These are phyloP conservation scores for Butastur rufipennis DNA, from an alignment of 2,113 vertebrate genomes.

Conservation along the genomic window DNA sequence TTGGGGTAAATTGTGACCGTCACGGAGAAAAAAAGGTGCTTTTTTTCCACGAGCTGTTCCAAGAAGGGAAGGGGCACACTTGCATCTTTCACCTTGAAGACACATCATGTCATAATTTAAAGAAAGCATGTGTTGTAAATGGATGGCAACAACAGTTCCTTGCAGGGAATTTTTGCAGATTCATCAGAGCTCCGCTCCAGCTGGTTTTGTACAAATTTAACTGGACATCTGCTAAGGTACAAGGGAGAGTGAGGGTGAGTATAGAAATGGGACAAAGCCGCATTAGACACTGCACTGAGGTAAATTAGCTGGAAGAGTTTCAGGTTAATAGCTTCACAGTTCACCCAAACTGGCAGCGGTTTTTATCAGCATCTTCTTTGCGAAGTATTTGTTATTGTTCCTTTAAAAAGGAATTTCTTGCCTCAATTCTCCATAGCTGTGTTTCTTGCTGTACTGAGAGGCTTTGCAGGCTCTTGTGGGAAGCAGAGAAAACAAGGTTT, in stretches of 20 bases:
- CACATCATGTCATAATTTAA: background rate
- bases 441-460: background rate
- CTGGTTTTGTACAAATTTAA: background rate
- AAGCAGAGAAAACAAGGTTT: background rate
- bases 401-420: background rate
- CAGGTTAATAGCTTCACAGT: background rate
- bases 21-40: background rate
- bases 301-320: background rate
- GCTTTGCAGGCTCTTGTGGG: background rate
- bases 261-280: background rate
- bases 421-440: background rate
- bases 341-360: background rate
- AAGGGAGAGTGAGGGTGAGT: background rate
- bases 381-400: background rate
- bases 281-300: background rate
- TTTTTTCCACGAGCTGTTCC: background rate
- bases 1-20: background rate
- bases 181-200: background rate
- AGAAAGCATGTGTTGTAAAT: background rate
- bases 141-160: background rate
- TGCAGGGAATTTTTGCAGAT: background rate
- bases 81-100: background rate
- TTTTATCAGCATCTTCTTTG: background rate
- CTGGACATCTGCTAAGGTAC: background rate
- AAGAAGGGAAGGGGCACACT: background rate